Evolutionary conservation across 2,797 vertebrate genomes (phyloP).

Genomic region (Sardinella longiceps): DNA sequence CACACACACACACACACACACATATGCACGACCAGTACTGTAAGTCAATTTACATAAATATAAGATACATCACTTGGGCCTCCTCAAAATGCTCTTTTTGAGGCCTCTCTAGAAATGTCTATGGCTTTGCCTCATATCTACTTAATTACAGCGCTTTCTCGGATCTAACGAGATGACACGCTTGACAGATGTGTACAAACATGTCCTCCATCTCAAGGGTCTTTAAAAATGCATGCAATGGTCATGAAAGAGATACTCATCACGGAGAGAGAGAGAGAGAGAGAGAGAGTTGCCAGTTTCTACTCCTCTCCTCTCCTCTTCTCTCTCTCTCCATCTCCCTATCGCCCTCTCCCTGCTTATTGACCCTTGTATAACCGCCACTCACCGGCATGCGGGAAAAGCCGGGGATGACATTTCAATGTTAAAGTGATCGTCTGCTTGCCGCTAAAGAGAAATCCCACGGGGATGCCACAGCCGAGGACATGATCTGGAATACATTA

Average conservation of each 20-base stretch:
- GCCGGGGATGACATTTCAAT: conserved; percentile 9
- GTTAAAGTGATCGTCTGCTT: background rate
- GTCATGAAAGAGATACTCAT: background rate
- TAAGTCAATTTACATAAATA: background rate
- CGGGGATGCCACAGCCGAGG: background rate
- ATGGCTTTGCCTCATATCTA: background rate
- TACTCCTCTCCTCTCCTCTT: background rate
- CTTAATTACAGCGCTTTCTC: background rate
- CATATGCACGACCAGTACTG: no score
- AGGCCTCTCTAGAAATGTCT: background rate
- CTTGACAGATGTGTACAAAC: background rate
- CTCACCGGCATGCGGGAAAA: background rate
- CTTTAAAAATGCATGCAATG: background rate
- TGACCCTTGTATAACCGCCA: background rate
- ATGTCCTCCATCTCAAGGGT: conserved; percentile 8
- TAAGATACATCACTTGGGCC: background rate
- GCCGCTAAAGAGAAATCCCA: background rate
- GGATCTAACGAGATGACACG: background rate
- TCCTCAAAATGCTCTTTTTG: background rate
- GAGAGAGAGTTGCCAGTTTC: background rate
- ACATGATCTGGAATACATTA: conserved; percentile 12
- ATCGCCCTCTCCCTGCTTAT: background rate
- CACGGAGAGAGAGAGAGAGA: background rate
- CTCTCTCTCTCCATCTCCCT: background rate
- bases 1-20: background rate